Conservation (phyloP, 2,113 vertebrate genomes). For the Campylorhamphus procurvoides region DNA sequence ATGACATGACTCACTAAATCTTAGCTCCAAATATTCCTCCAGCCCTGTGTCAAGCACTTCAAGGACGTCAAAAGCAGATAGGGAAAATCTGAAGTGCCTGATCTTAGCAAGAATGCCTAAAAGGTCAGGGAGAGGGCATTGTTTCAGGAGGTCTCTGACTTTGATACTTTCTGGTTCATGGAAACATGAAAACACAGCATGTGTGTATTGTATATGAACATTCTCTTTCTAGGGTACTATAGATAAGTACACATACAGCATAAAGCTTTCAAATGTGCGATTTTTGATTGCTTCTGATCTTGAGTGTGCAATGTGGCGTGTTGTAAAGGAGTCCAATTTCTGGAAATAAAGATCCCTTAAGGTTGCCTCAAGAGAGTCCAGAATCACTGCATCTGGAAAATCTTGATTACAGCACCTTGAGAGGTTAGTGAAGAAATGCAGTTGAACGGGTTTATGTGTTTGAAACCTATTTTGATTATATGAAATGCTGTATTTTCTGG, state of each 20-base stretch:
- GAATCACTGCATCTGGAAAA: not conserved
- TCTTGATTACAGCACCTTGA: not conserved
- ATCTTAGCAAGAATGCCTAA: not conserved
- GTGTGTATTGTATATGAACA: not conserved
- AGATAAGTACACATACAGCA: not conserved
- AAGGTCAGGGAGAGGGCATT: conserved; percentile 20
- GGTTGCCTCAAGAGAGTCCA: not conserved
- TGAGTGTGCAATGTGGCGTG: not conserved
- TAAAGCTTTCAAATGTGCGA: not conserved
- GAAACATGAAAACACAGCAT: not conserved
- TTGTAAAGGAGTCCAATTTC: not conserved
- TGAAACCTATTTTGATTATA: not conserved
- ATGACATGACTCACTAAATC: not conserved
- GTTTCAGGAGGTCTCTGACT: not conserved
- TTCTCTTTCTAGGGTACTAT: not conserved
- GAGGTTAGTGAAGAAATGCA: not conserved
- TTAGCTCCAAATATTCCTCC: not conserved
- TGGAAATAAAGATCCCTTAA: not conserved
- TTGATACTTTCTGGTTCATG: not conserved
- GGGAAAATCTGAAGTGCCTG: not conserved
- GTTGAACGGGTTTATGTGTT: not conserved
- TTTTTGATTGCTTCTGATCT: not conserved
- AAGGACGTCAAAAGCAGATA: conserved; percentile 36
- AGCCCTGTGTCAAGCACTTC: not conserved
- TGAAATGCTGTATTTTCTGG: not conserved